phyloP scores from a whole-genome alignment of 2,797 vertebrate genomes.

The Artibeus lituratus region DNA sequence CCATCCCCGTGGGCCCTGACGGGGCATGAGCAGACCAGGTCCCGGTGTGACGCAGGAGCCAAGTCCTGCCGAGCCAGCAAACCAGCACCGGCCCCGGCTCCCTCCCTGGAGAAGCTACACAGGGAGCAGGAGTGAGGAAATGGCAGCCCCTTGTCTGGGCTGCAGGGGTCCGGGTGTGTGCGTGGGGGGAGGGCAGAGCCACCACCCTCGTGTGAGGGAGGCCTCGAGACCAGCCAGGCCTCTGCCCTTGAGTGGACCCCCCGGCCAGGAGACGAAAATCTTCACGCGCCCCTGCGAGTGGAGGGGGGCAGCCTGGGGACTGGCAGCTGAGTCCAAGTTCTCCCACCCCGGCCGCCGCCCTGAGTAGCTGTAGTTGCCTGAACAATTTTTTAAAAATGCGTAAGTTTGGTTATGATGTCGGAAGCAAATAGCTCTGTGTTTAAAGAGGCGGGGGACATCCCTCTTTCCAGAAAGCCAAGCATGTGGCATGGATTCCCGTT shows the following conservation, averaged over 20 bases:
- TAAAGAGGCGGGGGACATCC: background rate
- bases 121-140: background rate
- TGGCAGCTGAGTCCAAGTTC: fast-evolving
- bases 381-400: background rate
- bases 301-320: background rate
- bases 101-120: fast-evolving
- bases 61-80: background rate
- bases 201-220: fast-evolving
- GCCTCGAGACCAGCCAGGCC: background rate
- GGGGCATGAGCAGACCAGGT: background rate
- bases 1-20: background rate
- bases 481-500: background rate
- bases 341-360: background rate
- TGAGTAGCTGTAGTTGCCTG: background rate
- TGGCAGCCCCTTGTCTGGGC: fast-evolving
- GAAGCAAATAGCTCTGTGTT: background rate
- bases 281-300: no score
- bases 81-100: no score
- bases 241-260: background rate
- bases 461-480: background rate
- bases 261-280: background rate
- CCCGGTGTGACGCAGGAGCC: background rate
- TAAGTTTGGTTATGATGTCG: background rate
- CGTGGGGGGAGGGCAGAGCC: background rate
- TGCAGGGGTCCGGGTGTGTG: background rate